Percentiles rank a stretch among this genome's conserved stretches.
phyloP scores from a whole-genome alignment of 2,797 vertebrate species.

The Sphenopsis melanotis region DNA sequence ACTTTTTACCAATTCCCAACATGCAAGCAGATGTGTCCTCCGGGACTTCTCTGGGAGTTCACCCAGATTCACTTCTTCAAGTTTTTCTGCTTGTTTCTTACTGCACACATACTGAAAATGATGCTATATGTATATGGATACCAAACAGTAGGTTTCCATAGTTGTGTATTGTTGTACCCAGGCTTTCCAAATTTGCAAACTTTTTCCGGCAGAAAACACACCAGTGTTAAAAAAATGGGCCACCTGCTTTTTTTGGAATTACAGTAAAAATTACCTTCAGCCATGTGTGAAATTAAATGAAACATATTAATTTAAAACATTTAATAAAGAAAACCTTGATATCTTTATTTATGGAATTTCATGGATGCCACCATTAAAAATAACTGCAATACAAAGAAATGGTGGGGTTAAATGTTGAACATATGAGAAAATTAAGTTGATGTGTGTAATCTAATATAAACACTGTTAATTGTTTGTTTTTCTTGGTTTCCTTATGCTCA shows the following conservation, averaged over 20 bases:
- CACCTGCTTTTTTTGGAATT: not conserved
- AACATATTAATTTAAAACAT: not conserved
- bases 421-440: not conserved
- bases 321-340: not conserved
- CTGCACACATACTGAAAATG: not conserved
- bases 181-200: not conserved
- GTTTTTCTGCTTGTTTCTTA: not conserved
- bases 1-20: not conserved
- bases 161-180: not conserved
- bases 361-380: not conserved
- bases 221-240: not conserved
- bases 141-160: not conserved
- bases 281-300: not conserved
- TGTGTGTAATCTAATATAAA: constrained; percentile 5
- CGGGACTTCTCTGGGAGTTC: not conserved
- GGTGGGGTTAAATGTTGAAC: not conserved
- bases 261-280: not conserved
- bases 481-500: not conserved
- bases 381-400: not conserved
- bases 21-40: not conserved
- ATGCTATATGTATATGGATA: not conserved
- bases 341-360: not conserved
- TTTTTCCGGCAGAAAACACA: not conserved
- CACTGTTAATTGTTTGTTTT: constrained; percentile 8
- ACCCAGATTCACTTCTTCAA: not conserved